Evolutionary conservation across 2,888 invertebrate genomes (phyloP), one percentile per base, ranked within the genome.

Genomic region (Parnassius mnemosyne): DNA sequence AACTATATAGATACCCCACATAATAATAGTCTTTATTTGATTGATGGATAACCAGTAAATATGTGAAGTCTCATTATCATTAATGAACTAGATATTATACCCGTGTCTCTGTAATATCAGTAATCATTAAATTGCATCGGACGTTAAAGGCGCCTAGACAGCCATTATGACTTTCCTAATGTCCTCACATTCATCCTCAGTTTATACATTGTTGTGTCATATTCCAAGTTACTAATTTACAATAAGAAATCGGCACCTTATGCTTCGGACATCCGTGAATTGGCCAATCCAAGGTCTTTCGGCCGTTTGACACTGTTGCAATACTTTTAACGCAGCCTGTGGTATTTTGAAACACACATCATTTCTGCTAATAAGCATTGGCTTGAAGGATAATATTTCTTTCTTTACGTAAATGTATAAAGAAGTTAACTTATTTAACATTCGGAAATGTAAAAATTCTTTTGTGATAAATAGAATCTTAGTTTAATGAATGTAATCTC

Each of bases 171-270:
- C 67, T 77, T 80, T 78, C 73, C 69, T 74, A 78, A 80, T 70
- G 78, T 80, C 81, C 80, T 77, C 66, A 69, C 72, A 68, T 57
- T 65, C 72, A 76, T 79, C 78, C 74, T 76, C 75, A 71, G 76
- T 73, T 72, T 61, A 65, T 58, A n/a, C 54, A 63, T 79, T 76
- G 68, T 76, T 69, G 74, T 65, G 67, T 52, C 20, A n/a, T 55
- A 63, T 41, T 60, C 12, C n/a, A 46, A 57, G 34, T 12, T 34
- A 62, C 49, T 53, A 57, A 57, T 57, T 57, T 53, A 25, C 53
- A 53, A 13, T 49, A 57, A 42, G 13, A 52, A 52, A 41, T 3
- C 11, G 25, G 12, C 25, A 46, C 10, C 53, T 49, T 49, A 41
- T n/a, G 49, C 49, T 52, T 41, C 57, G 57, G 57, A 61, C 56